Percentiles rank a stretch among this genome's conserved stretches.
These are phyloP conservation scores for Ammospiza caudacuta DNA, from an alignment of 2,113 vertebrate species.

Conservation along the genomic window DNA sequence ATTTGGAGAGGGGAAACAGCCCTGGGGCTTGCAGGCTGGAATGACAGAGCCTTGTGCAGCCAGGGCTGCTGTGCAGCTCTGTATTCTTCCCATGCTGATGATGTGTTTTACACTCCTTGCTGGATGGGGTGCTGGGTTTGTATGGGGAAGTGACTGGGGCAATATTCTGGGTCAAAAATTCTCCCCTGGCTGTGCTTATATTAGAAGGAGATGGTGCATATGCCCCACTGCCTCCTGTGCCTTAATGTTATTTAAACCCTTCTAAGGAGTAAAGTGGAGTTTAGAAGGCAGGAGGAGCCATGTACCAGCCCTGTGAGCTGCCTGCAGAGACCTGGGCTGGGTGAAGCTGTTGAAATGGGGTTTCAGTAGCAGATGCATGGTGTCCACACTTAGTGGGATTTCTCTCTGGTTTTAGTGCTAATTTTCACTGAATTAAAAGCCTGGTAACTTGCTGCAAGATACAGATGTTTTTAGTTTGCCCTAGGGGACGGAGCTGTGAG, in stretches of 20 bases:
- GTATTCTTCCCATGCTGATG: rapidly evolving
- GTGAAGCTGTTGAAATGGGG: not conserved
- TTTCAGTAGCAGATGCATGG: not conserved
- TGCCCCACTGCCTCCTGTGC: not conserved
- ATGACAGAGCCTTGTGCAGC: not conserved
- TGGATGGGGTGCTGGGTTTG: rapidly evolving
- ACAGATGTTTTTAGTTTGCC: not conserved
- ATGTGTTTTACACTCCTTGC: rapidly evolving
- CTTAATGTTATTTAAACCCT: not conserved
- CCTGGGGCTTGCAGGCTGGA: not conserved
- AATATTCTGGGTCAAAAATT: not conserved
- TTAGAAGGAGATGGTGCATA: not conserved
- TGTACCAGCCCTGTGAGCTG: not conserved
- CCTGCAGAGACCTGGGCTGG: not conserved
- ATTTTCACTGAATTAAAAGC: not conserved
- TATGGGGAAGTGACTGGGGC: not conserved
- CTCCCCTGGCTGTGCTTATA: not conserved
- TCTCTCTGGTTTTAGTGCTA: not conserved
- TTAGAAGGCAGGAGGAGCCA: not conserved
- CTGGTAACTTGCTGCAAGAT: not conserved
- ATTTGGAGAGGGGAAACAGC: not conserved
- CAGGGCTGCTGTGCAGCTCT: not conserved
- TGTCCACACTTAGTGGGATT: not conserved
- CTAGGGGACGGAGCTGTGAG: not conserved
- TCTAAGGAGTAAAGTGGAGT: not conserved